Evolutionary conservation across 1,140 invertebrate genomes (phyloP).

Genomic region (Octopus sinensis): DNA sequence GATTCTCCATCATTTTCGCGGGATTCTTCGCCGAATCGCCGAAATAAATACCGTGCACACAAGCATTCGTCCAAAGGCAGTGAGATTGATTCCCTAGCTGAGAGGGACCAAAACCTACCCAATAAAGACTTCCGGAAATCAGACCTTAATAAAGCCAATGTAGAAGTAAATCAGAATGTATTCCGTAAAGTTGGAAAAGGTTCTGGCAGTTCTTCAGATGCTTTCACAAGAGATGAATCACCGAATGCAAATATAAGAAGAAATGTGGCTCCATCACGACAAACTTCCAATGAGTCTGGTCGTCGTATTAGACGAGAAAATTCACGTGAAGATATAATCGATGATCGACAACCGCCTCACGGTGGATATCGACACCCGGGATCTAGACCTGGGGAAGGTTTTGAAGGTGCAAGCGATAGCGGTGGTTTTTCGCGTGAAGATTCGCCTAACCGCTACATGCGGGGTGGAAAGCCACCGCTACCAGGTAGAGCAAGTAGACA

Average conservation of each 20-base stretch:
- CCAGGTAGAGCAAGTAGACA: slow-evolving; percentile 35
- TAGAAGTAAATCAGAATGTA: slow-evolving; percentile 10
- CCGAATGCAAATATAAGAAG: slow-evolving; percentile 33
- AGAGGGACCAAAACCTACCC: slow-evolving; percentile 32
- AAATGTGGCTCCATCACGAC: slow-evolving; percentile 3
- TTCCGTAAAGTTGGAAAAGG: background rate
- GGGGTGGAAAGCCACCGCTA: slow-evolving; percentile 20
- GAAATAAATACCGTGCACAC: slow-evolving; percentile 15
- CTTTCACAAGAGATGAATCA: slow-evolving; percentile 45
- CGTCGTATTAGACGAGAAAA: slow-evolving; percentile 36
- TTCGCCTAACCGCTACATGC: slow-evolving; percentile 39
- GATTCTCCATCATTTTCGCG: slow-evolving; percentile 14
- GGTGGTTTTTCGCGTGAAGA: slow-evolving; percentile 45
- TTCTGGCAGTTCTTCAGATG: slow-evolving; percentile 43
- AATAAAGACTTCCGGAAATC: slow-evolving; percentile 78
- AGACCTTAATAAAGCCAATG: slow-evolving; percentile 65
- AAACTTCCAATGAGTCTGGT: slow-evolving; percentile 23
- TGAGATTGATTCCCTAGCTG: slow-evolving; percentile 35
- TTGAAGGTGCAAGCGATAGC: slow-evolving; percentile 37
- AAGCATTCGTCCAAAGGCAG: slow-evolving; percentile 27
- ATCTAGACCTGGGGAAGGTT: slow-evolving; percentile 23
- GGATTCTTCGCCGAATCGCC: slow-evolving; percentile 20
- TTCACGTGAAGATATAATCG: slow-evolving; percentile 44
- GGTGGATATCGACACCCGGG: background rate
- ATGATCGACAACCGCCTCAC: slow-evolving; percentile 26